phyloP scores from a whole-genome alignment of 2,113 vertebrate species.

The Riparia riparia region DNA sequence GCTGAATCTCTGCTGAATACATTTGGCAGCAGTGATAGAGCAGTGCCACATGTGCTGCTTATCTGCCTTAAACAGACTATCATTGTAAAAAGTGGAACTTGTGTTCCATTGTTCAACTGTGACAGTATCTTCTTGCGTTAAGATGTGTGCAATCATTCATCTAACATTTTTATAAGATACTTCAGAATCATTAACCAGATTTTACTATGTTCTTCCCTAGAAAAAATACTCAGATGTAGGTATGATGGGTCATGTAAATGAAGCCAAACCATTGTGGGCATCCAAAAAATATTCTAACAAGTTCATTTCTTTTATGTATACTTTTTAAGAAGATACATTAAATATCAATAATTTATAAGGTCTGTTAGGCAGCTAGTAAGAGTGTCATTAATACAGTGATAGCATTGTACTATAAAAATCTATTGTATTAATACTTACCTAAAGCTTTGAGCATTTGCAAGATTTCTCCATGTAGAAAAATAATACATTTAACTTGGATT shows the following conservation, averaged over 20 bases:
- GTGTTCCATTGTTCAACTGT: neutral
- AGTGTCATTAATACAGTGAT: neutral
- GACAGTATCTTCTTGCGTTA: neutral
- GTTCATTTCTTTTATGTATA: neutral
- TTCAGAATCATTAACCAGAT: neutral
- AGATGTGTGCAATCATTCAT: neutral
- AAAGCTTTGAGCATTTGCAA: neutral
- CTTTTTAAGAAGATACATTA: neutral
- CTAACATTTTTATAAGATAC: neutral
- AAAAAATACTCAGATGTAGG: neutral
- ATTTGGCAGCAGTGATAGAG: neutral
- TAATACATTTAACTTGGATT: neutral
- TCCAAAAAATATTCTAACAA: neutral
- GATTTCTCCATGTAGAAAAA: neutral
- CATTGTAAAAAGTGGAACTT: neutral
- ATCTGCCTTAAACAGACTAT: conserved; percentile 4
- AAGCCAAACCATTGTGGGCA: neutral
- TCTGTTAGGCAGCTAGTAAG: neutral
- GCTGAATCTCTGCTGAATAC: neutral
- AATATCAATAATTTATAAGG: neutral
- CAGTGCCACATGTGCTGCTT: neutral
- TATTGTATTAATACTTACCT: neutral
- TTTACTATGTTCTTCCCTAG: neutral
- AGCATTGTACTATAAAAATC: neutral
- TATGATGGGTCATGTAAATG: neutral